Percentiles rank a stretch among this genome's conserved stretches.
These are phyloP conservation scores for Ginglymostoma cirratum DNA, from an alignment of 2,113 vertebrate species.

Conservation along the genomic window DNA sequence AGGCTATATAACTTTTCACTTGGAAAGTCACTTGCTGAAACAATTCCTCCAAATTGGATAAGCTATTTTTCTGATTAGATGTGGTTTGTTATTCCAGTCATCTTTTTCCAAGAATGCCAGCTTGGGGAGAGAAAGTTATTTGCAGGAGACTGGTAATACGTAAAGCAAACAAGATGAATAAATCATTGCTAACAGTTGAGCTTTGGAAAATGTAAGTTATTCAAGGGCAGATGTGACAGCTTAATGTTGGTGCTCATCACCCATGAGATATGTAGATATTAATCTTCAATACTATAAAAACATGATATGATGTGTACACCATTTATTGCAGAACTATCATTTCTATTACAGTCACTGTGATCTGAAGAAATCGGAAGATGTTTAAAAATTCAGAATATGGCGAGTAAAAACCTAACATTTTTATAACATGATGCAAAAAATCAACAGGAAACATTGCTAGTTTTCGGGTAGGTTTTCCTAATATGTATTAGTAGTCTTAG, in stretches of 20 bases:
- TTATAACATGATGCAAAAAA: too few species aligned
- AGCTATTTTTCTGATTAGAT: neutral
- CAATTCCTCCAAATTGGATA: neutral
- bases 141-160: neutral
- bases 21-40: neutral
- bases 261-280: neutral
- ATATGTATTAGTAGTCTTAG: neutral
- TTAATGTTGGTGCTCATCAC: slow-evolving; percentile 8
- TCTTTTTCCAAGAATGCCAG: neutral
- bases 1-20: neutral
- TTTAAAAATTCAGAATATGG: neutral
- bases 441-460: neutral
- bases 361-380: neutral
- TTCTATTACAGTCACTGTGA: neutral
- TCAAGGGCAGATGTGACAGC: neutral
- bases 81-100: neutral
- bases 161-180: slow-evolving; percentile 20
- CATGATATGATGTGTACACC: neutral
- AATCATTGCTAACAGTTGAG: neutral
- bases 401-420: neutral
- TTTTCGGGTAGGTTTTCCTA: neutral
- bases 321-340: neutral
- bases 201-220: slow-evolving; percentile 9
- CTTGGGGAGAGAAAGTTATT: neutral
- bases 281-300: neutral